Evolutionary conservation across 2,888 invertebrate species (phyloP).

Genomic region (Leptinotarsa rubiginosa): DNA sequence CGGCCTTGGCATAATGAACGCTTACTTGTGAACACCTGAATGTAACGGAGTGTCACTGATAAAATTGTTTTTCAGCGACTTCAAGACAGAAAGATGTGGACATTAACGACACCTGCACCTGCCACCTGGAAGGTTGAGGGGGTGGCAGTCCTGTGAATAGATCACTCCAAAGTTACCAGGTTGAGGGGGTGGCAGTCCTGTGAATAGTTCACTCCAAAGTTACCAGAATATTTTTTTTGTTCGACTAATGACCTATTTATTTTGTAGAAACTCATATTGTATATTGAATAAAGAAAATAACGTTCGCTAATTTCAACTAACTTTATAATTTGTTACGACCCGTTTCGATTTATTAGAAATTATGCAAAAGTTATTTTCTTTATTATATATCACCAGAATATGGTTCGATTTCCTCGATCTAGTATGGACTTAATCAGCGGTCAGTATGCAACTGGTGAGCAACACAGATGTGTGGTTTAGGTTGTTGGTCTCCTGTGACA

Average conservation of each 20-base stretch:
- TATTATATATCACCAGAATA: not conserved
- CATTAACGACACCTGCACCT: not conserved
- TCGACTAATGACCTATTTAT: no score
- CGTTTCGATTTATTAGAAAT: no score
- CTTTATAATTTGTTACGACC: no score
- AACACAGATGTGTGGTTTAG: not conserved
- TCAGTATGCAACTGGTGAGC: not conserved
- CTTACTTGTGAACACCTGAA: not conserved
- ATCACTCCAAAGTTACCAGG: not conserved
- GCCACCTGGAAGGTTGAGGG: not conserved
- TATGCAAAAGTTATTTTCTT: no score
- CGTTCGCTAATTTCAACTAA: no score
- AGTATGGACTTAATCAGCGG: not conserved
- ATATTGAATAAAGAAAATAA: no score
- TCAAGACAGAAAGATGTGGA: not conserved
- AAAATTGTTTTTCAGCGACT: not conserved
- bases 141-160: not conserved
- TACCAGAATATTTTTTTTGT: no score
- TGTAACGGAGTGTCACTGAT: not conserved
- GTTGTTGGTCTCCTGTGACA: not conserved
- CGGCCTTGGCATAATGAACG: constrained; percentile 12
- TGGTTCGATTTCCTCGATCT: not conserved
- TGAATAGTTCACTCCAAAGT: not conserved
- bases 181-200: not conserved
- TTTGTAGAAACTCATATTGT: no score